Percentiles rank a stretch among this genome's conserved stretches.
phyloP scores from a whole-genome alignment of 2,113 vertebrate genomes.

The Hippolais icterina region DNA sequence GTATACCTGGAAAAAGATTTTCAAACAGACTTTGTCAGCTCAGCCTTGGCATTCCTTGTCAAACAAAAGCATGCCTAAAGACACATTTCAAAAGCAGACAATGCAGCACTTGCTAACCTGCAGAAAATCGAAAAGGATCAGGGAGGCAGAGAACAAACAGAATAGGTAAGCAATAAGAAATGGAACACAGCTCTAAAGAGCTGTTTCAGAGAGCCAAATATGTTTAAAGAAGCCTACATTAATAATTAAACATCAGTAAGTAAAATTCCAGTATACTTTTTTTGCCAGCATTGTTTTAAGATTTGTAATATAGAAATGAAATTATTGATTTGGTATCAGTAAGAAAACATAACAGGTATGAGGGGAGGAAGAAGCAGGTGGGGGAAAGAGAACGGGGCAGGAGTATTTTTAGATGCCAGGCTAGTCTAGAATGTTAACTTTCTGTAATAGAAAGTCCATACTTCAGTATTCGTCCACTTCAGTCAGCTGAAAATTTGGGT shows the following conservation, averaged over 20 bases:
- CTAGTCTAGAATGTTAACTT: conserved; percentile 60
- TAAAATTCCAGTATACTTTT: conserved; percentile 77
- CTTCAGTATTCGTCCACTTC: conserved; percentile 65
- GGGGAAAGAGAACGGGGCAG: not conserved
- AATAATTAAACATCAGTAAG: conserved; percentile 81
- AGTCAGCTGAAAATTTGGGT: conserved; percentile 68
- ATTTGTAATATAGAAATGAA: conserved; percentile 76
- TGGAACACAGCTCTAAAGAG: conserved; percentile 82
- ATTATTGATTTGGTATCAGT: conserved; percentile 71
- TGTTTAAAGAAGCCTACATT: conserved; percentile 84
- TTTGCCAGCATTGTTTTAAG: conserved; percentile 73
- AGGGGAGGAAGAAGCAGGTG: not conserved
- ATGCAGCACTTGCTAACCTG: conserved; percentile 87
- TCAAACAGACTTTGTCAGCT: conserved; percentile 90
- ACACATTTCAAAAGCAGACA: conserved; percentile 88
- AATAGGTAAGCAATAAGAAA: conserved; percentile 86
- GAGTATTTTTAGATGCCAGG: conserved; percentile 28
- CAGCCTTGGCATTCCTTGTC: conserved; percentile 86
- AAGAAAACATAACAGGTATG: conserved; percentile 32
- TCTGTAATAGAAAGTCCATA: conserved; percentile 39
- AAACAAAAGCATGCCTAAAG: conserved; percentile 92
- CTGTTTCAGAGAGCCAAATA: conserved; percentile 88
- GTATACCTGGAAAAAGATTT: conserved; percentile 89
- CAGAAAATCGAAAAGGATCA: conserved; percentile 87
- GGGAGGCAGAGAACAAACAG: conserved; percentile 89